A percentile compares a stretch with the other conserved stretches of the same genome.
Conservation (phyloP, 2,888 invertebrate genomes). For the Oasisia sp. region DNA sequence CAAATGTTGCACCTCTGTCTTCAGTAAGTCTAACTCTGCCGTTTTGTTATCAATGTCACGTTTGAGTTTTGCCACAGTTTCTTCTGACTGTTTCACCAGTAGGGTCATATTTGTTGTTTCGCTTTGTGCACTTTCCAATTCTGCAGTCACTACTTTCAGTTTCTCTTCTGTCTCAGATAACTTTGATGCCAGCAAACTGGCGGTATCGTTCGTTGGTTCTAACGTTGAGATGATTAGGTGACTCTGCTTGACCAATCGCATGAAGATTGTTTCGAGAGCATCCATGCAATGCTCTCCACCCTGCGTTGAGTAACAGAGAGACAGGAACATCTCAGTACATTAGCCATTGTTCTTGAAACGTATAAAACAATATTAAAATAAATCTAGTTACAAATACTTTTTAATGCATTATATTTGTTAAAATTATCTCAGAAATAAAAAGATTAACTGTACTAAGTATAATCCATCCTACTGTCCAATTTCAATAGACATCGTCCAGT, state of each 20-base stretch:
- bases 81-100: background rate
- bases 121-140: background rate
- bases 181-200: background rate
- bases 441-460: background rate
- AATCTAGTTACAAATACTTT: background rate
- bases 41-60: constrained; percentile 7
- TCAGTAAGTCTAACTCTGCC: background rate
- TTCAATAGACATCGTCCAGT: background rate
- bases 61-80: background rate
- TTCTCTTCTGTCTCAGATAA: background rate
- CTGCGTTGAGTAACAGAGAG: background rate
- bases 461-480: background rate
- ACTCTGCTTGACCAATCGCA: background rate
- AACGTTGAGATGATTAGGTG: background rate
- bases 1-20: constrained; percentile 30
- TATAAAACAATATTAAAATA: background rate
- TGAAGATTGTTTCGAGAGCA: background rate
- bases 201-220: background rate
- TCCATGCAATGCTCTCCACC: background rate
- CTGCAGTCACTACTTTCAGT: background rate
- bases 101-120: background rate
- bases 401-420: too few relatives aligned
- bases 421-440: background rate
- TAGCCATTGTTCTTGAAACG: background rate
- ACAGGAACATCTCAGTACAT: background rate